Conservation (phyloP, 2,113 vertebrate species). For the Crotophaga sulcirostris region DNA sequence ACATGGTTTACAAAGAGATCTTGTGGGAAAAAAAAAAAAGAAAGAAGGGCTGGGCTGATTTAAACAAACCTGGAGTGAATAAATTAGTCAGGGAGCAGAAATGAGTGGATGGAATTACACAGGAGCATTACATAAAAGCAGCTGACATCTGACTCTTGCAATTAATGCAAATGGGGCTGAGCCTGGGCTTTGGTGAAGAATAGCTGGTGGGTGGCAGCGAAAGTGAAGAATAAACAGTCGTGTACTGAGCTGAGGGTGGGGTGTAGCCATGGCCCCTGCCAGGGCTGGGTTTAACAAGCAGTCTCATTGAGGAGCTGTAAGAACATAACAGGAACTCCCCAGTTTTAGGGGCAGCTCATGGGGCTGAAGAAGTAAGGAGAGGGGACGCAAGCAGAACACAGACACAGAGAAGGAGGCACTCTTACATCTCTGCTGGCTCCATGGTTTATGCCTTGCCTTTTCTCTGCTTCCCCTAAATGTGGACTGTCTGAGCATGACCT, state of each 20-base stretch:
- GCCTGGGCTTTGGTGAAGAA: neutral
- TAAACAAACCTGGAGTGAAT: constrained; percentile 26
- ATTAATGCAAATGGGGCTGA: constrained; percentile 11
- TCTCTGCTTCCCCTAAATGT: neutral
- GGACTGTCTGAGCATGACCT: neutral
- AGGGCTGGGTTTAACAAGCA: neutral
- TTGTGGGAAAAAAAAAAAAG: neutral
- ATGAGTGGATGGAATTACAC: neutral
- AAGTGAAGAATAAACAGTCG: neutral
- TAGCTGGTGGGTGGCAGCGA: neutral
- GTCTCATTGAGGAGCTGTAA: neutral
- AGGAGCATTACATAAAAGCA: neutral
- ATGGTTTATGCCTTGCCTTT: neutral
- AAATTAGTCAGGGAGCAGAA: constrained; percentile 33
- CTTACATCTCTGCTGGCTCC: neutral
- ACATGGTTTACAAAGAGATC: neutral
- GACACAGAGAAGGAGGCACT: fast-evolving
- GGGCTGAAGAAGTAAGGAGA: neutral
- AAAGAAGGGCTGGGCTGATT: neutral
- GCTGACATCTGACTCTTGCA: constrained; percentile 28
- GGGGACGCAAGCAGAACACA: neutral
- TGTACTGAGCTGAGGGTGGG: neutral
- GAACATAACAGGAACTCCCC: neutral
- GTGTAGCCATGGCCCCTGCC: fast-evolving
- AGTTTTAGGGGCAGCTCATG: neutral